These are phyloP conservation scores for Eudyptes chrysolophus DNA, from an alignment of 2,113 vertebrate genomes.

Conservation along the genomic window DNA sequence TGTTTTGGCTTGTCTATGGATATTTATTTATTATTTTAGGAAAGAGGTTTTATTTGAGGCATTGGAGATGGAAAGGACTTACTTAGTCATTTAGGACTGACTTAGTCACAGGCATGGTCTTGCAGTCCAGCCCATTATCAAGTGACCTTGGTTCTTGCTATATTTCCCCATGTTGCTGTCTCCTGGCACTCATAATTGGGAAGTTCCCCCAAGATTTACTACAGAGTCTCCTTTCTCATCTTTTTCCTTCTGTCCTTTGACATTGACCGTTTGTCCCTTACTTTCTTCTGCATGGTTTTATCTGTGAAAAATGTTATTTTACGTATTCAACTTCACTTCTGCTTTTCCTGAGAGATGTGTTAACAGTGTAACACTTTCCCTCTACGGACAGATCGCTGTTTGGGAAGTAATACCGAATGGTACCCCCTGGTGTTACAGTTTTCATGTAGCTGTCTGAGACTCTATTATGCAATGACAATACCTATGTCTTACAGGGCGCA, in stretches of 20 bases:
- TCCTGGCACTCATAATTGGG: neutral
- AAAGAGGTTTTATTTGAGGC: neutral
- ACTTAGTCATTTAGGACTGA: slow-evolving; percentile 32
- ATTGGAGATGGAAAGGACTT: neutral
- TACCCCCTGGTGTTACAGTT: neutral
- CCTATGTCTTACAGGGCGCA: neutral
- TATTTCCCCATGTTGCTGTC: neutral
- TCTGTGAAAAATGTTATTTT: neutral
- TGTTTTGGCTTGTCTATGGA: neutral
- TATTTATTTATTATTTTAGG: neutral
- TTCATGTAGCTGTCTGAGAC: fast-evolving
- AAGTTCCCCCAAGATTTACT: neutral
- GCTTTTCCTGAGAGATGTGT: neutral
- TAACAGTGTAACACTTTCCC: neutral
- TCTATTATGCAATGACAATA: neutral
- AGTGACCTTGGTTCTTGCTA: neutral
- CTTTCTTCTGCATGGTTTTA: neutral
- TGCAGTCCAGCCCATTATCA: neutral
- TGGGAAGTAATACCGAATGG: neutral
- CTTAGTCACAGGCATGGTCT: slow-evolving; percentile 5
- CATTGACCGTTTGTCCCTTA: neutral
- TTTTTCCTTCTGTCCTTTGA: neutral
- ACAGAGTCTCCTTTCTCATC: neutral
- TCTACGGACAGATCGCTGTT: fast-evolving
- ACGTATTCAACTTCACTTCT: neutral